Conservation (phyloP, 2,113 vertebrate species). For the Pollimyrus isidori region DNA sequence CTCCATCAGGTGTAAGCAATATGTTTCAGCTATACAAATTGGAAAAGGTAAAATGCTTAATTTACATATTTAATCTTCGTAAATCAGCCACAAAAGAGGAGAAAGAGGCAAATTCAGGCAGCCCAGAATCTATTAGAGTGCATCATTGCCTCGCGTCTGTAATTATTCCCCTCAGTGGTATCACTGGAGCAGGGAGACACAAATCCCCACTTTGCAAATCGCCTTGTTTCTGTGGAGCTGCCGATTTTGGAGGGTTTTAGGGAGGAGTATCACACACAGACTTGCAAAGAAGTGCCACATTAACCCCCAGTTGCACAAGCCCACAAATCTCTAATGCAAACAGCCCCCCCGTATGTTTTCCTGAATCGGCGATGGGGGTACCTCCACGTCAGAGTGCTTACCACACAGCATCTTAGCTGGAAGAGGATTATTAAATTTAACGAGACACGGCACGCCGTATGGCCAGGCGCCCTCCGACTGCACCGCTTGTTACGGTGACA, state of each 20-base stretch:
- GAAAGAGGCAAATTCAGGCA: constrained; percentile 1
- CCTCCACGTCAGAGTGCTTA: constrained; percentile 37
- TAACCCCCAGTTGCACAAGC: not conserved
- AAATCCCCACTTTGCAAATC: not conserved
- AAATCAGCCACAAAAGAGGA: not conserved
- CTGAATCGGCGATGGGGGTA: not conserved
- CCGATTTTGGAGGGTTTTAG: not conserved
- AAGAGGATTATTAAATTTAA: constrained; percentile 59
- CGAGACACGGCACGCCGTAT: constrained; percentile 41
- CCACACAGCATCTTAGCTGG: constrained; percentile 38
- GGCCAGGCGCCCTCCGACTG: constrained; percentile 41
- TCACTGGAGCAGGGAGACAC: not conserved
- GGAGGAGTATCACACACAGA: not conserved
- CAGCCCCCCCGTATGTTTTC: not conserved
- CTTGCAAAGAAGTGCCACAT: not conserved
- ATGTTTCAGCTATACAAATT: not conserved
- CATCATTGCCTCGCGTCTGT: not conserved
- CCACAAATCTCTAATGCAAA: not conserved
- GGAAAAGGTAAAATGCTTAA: not conserved
- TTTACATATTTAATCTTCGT: constrained; percentile 6
- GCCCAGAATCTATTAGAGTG: constrained; percentile 2
- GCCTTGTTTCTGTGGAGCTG: not conserved
- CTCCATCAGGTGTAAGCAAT: not conserved
- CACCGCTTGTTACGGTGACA: constrained; percentile 48
- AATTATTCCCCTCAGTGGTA: not conserved